Conservation (phyloP, 1,140 invertebrate genomes). For the Conus betulinus region DNA sequence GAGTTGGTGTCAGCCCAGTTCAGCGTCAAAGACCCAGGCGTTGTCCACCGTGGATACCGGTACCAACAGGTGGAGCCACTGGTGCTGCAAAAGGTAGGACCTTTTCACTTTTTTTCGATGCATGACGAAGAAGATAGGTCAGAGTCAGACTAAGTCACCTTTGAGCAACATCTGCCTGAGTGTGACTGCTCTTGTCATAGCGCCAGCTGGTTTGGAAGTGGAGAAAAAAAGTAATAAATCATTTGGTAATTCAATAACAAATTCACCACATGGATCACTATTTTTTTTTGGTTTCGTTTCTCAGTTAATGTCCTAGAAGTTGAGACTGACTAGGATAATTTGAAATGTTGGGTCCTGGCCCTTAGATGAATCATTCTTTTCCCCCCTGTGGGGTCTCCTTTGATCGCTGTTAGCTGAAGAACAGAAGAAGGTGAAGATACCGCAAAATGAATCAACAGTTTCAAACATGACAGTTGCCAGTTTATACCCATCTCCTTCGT, state of each 20-base stretch:
- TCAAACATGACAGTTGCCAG: neutral
- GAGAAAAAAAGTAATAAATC: neutral
- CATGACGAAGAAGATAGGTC: neutral
- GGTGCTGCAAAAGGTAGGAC: constrained; percentile 40
- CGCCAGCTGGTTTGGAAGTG: neutral
- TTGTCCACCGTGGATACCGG: constrained; percentile 30
- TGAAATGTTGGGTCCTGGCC: neutral
- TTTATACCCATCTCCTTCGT: neutral
- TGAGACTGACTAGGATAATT: neutral
- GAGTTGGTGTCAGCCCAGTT: constrained; percentile 28
- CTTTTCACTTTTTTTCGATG: neutral
- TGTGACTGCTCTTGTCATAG: neutral
- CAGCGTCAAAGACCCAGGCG: constrained; percentile 27
- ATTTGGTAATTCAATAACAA: neutral
- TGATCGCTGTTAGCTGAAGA: no score
- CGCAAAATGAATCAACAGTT: neutral
- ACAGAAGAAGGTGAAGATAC: neutral
- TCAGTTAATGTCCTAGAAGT: no score
- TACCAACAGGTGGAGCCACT: constrained; percentile 35
- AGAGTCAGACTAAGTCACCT: neutral
- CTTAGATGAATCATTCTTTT: neutral
- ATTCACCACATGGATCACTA: neutral
- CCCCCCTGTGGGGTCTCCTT: no score
- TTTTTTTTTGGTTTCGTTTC: neutral
- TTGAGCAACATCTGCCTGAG: neutral